Evolutionary conservation across 2,888 invertebrate genomes (phyloP), one percentile per base, ranked within the genome.

Genomic region (Rotaria magnacalcarata): DNA sequence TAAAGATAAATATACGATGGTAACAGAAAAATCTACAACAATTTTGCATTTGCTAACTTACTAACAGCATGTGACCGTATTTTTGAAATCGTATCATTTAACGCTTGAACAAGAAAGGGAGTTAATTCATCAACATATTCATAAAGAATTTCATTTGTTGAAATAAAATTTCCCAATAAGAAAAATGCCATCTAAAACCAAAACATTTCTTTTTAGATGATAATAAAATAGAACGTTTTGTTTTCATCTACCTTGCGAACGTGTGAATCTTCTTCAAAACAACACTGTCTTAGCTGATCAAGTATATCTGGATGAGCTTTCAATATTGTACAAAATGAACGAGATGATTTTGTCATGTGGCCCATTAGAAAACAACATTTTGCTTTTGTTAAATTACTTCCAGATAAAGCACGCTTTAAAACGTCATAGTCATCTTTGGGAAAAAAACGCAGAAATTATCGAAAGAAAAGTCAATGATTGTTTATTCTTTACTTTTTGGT

Each of bases 301-400:
- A 86, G 75, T 27, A 86, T 74, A 60, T 47, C 34, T n/a, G 27
- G 50, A 21, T 86, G 60, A 56, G 47, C 41, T 85, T 86, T 86
- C 21, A 86, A 34, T 24, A 86, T 47, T 14, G 85, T 85, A 85
- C 75, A 86, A 85, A 86, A 86, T 50, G 34, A n/a, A 80, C 85
- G 85, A 41, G 85, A 85, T 34, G 41, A 85, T 86, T 85, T 86
- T 56, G 85, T 86, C 86, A 86, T 80, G 84, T 86, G 85, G 10
- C 86, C 86, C 27, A 86, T 85, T 47, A 86, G 75, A 56, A 85
- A 85, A 54, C 86, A 86, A 60, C 86, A 86, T 85, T 67, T 75
- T 1, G 86, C 74, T 85, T 86, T 86, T 11, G 85, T 58, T 41
- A 86, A 54, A 43, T 58, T 56, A 86, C 85, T 86, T 56, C 85